Evolutionary conservation across 2,888 invertebrate species (phyloP).

Genomic region (Drosophila pegasa): DNA sequence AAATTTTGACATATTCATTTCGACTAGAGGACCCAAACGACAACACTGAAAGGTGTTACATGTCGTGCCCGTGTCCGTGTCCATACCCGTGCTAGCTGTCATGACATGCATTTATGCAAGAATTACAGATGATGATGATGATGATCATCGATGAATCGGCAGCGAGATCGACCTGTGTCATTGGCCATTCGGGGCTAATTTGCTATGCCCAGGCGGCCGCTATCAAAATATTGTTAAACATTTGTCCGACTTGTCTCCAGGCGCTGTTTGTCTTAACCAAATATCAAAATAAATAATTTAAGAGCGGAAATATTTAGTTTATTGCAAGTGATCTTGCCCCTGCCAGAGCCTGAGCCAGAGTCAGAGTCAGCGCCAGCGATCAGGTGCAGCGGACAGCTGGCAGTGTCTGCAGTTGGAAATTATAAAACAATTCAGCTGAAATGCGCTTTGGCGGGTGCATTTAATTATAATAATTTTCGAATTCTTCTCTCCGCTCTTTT

Average conservation of each 20-base stretch:
- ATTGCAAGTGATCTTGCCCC: conserved; percentile 62
- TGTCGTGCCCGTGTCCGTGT: conserved; percentile 30
- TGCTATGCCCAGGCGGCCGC: conserved; percentile 70
- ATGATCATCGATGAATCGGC: conserved; percentile 33
- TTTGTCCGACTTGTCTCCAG: conserved; percentile 48
- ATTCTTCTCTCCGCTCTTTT: conserved; percentile 46
- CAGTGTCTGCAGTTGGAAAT: conserved; percentile 55
- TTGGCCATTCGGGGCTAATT: conserved; percentile 69
- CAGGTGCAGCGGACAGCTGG: conserved; percentile 62
- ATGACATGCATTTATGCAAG: conserved; percentile 79
- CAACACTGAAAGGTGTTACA: conserved; percentile 76
- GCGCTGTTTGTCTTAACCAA: conserved; percentile 61
- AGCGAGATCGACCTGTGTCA: conserved; percentile 40
- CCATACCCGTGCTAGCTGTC: conserved; percentile 53
- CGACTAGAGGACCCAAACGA: conserved; percentile 50
- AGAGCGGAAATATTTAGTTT: conserved; percentile 83
- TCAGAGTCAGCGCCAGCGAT: conserved; percentile 12
- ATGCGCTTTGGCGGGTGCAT: conserved; percentile 76
- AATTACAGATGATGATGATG: conserved; percentile 45
- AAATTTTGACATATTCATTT: conserved; percentile 80
- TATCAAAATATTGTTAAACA: conserved; percentile 79
- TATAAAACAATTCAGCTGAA: conserved; percentile 77
- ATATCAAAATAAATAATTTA: conserved; percentile 77
- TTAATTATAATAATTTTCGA: conserved; percentile 76
- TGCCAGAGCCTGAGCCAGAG: background rate